Percentiles rank a stretch among this genome's conserved stretches.
phyloP scores from a whole-genome alignment of 2,113 vertebrate species.

The Eulemur rufifrons region DNA sequence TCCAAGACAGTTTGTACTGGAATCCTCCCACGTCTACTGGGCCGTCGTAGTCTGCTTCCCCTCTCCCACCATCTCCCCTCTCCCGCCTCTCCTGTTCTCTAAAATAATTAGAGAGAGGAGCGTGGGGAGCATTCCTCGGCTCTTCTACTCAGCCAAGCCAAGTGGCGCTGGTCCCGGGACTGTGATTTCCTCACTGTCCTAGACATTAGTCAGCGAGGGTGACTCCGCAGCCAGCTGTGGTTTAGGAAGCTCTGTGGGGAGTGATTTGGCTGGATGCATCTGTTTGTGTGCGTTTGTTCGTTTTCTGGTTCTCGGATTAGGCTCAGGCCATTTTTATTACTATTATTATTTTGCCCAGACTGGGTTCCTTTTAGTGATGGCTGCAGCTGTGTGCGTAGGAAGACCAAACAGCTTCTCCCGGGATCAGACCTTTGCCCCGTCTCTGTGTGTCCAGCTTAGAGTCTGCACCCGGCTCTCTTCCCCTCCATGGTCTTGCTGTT shows the following conservation, averaged over 20 bases:
- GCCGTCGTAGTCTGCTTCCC: not conserved
- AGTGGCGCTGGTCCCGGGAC: not conserved
- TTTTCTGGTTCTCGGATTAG: conserved; percentile 23
- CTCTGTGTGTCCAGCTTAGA: not conserved
- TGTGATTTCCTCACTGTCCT: not conserved
- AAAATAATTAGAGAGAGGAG: not conserved
- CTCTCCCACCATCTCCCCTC: not conserved
- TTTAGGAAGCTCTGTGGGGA: not conserved
- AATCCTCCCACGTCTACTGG: fast-evolving
- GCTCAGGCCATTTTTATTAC: not conserved
- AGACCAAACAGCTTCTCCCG: not conserved
- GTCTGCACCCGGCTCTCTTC: fast-evolving
- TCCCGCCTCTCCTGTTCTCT: not conserved
- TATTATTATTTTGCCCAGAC: not conserved
- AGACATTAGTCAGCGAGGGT: not conserved
- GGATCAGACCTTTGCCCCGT: not conserved
- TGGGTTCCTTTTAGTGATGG: not conserved
- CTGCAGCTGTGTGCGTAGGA: not conserved
- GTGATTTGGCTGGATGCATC: fast-evolving
- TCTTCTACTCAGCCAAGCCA: fast-evolving
- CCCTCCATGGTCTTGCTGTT: fast-evolving
- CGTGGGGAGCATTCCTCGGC: not conserved
- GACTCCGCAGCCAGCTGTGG: conserved; percentile 44
- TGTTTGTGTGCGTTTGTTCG: not conserved
- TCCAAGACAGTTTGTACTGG: not conserved